Evolutionary conservation across 2,888 invertebrate genomes (phyloP).

Genomic region (Poecilobothrus nobilitatus): DNA sequence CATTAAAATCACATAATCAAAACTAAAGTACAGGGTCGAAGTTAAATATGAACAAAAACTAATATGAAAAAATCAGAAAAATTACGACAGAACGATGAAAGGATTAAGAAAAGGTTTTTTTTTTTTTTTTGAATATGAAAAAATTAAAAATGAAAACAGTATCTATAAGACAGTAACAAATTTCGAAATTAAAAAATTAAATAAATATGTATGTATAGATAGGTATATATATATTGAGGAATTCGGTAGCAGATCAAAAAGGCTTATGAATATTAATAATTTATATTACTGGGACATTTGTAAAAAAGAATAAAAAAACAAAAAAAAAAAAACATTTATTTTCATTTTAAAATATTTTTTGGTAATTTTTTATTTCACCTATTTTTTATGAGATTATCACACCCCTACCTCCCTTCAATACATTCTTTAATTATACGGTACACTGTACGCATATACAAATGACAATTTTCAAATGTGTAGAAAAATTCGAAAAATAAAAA

Average conservation of each 20-base stretch:
- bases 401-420: background rate
- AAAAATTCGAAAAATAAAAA: too few relatives aligned
- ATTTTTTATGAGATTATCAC: background rate
- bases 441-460: too few relatives aligned
- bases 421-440: background rate
- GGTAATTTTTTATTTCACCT: background rate
- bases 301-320: too few relatives aligned
- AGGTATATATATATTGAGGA: background rate
- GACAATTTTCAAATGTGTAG: too few relatives aligned
- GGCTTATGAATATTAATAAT: slow-evolving; percentile 1
- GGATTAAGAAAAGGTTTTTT: background rate
- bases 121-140: background rate
- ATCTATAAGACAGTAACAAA: background rate
- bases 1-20: background rate
- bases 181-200: too few relatives aligned
- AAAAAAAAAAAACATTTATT: too few relatives aligned
- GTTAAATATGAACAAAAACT: background rate
- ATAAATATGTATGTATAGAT: too few relatives aligned
- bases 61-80: background rate
- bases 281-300: background rate
- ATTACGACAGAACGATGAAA: background rate
- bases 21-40: background rate
- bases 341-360: background rate
- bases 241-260: slow-evolving; percentile 6
- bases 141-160: background rate